Evolutionary conservation across 2,113 vertebrate genomes (phyloP).

Genomic region (Axis porcinus): DNA sequence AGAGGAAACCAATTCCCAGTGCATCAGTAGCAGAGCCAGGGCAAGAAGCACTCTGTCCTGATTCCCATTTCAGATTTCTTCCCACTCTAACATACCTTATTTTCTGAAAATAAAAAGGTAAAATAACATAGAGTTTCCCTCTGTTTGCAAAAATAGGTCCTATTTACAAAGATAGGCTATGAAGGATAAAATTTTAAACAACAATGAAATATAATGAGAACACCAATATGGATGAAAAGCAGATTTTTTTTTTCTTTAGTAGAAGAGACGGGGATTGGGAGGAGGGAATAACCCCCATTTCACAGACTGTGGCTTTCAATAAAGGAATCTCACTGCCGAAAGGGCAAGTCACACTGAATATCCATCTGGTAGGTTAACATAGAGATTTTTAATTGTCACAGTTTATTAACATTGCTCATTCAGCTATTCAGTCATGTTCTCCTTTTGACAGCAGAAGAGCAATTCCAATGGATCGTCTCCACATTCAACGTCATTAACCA

Average conservation of each 20-base stretch:
- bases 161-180: not conserved
- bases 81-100: not conserved
- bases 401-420: not conserved
- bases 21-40: not conserved
- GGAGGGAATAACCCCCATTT: not conserved
- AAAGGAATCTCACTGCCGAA: slow-evolving; percentile 2
- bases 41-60: not conserved
- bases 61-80: slow-evolving; percentile 62
- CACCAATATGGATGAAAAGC: not conserved
- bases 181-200: slow-evolving; percentile 23
- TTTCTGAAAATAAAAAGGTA: slow-evolving; percentile 43
- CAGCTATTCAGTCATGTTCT: not conserved
- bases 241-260: not conserved
- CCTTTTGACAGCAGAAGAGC: not conserved
- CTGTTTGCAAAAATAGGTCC: slow-evolving; percentile 12
- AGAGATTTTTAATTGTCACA: slow-evolving; percentile 9
- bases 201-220: not conserved
- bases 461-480: not conserved
- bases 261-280: not conserved
- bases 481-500: not conserved
- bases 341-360: not conserved
- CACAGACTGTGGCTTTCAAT: not conserved
- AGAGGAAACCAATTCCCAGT: slow-evolving; percentile 56
- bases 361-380: not conserved
- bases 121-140: not conserved